phyloP scores from a whole-genome alignment of 2,888 invertebrate genomes.

The Dryadula phaetusa region DNA sequence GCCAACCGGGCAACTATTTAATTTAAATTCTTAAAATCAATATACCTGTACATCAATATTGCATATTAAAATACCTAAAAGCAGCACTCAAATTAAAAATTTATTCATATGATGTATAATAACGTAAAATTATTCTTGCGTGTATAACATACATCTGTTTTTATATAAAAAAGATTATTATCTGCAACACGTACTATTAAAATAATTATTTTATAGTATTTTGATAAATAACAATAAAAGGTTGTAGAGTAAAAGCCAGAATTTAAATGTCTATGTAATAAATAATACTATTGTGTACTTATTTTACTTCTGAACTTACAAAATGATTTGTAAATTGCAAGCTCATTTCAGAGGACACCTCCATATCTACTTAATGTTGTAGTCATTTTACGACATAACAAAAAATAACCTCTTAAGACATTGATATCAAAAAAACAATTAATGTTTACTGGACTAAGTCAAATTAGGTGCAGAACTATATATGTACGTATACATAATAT shows the following conservation, averaged over 20 bases:
- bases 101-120: neutral
- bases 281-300: neutral
- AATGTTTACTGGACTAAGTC: too few relatives aligned
- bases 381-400: neutral
- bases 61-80: neutral
- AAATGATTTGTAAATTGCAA: neutral
- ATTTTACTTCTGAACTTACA: neutral
- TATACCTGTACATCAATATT: too few relatives aligned
- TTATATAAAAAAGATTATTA: slow-evolving; percentile 14
- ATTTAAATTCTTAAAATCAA: neutral
- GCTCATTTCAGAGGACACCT: neutral
- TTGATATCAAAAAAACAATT: too few relatives aligned
- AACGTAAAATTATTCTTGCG: slow-evolving; percentile 11
- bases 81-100: neutral
- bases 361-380: neutral
- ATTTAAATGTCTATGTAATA: neutral
- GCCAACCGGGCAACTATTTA: neutral
- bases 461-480: neutral
- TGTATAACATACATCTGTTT: neutral
- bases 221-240: neutral
- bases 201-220: slow-evolving; percentile 13
- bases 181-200: neutral
- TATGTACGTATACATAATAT: too few relatives aligned
- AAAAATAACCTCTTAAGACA: too few relatives aligned
- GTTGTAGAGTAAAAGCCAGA: neutral